Base-by-base conservation (phyloP, 2,113 vertebrate genomes). In the Ahaetulla prasina region DNA sequence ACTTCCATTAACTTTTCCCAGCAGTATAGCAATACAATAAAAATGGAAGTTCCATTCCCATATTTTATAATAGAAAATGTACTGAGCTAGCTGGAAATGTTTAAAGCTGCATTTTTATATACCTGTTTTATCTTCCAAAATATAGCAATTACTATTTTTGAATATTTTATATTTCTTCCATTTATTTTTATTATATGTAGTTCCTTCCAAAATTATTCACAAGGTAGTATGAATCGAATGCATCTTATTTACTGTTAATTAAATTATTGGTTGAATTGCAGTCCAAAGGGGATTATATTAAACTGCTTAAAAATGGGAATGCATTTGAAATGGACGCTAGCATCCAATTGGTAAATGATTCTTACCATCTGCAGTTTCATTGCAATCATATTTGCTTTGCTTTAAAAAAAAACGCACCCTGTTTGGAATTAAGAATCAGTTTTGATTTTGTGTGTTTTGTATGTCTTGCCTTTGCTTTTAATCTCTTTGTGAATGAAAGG, bases 401-500 rank as follows among this genome's bases (percentile, higher is more conserved):
- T 57, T 57, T 57, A 35, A 39, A 88, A 39, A 88, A 91, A 4
- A 94, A 88, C 89, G 18, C 89, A 89, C 85, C 47, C 43, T 53
- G 11, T 90, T 95, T 95, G 63, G 95, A 93, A 93, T 45, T 95
- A 90, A 85, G 45, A 95, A 68, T 57, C 88, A 94, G 93, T 93
- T 91, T 95, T 91, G 94, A 91, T 95, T 43, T 30, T 63, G 53
- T 43, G 27, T 22, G 8, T 55, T 43, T 95, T 93, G 92, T 96
- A 88, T 94, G 63, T 91, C 68, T 89, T 93, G 85, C 94, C 93
- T 96, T 94, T 91, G 84, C 96, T 93, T 95, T 94, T 92, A 94
- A 95, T 96, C 93, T 95, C 95, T 93, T 92, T 93, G 95, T 95
- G 95, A 96, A 95, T 94, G 94, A 94, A 93, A 95, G 95, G 50